phyloP scores from a whole-genome alignment of 2,113 vertebrate species.

The Capricornis sumatraensis region DNA sequence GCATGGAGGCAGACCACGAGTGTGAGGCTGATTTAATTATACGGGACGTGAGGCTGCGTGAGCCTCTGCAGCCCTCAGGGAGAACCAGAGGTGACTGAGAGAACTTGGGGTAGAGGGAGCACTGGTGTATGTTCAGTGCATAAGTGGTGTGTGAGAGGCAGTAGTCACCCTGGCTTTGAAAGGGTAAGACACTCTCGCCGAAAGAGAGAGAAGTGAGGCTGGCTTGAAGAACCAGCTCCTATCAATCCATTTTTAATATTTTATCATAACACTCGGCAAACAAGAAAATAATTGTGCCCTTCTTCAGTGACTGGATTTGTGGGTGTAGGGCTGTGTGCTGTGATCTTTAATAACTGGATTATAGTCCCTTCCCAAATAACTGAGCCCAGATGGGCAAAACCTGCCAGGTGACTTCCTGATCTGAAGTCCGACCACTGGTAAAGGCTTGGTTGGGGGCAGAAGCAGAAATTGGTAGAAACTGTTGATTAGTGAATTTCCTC shows the following conservation, averaged over 20 bases:
- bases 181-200: not conserved
- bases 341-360: slow-evolving; percentile 13
- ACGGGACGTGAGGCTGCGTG: not conserved
- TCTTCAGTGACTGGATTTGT: slow-evolving; percentile 1
- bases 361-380: not conserved
- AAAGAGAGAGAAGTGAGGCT: slow-evolving; percentile 19
- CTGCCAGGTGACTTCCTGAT: not conserved
- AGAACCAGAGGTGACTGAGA: not conserved
- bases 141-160: slow-evolving; percentile 33
- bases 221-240: slow-evolving; percentile 47
- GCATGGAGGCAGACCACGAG: not conserved
- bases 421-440: not conserved
- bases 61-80: not conserved
- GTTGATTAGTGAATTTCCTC: slow-evolving; percentile 51
- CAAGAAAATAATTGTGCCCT: slow-evolving; percentile 1
- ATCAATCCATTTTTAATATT: slow-evolving; percentile 38
- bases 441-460: not conserved
- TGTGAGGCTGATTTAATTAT: not conserved
- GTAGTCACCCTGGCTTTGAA: slow-evolving; percentile 30
- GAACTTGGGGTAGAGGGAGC: slow-evolving; percentile 3
- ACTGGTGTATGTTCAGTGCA: slow-evolving; percentile 40
- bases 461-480: slow-evolving; percentile 28
- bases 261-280: not conserved
- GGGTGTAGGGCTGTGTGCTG: not conserved
- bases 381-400: not conserved